Percentiles rank a stretch among this genome's conserved stretches.
Evolutionary conservation across 2,113 vertebrate genomes (phyloP).

Genomic region (Passerina amoena): DNA sequence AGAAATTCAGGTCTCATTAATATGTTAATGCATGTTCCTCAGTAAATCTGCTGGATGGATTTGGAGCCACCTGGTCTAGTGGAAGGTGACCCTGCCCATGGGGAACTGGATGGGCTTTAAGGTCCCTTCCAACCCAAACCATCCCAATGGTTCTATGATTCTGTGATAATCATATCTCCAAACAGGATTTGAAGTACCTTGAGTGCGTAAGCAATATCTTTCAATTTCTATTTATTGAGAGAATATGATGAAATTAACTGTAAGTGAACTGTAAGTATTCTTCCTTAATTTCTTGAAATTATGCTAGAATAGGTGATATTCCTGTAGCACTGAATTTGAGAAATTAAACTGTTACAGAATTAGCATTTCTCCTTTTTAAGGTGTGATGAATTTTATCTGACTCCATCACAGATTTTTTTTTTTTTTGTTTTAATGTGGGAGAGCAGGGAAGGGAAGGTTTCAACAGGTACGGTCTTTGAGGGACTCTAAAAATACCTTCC

Average conservation of each 20-base stretch:
- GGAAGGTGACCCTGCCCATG: neutral
- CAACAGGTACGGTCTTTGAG: neutral
- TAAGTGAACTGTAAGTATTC: neutral
- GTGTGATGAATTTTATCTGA: neutral
- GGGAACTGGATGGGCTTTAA: neutral
- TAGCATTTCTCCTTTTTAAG: neutral
- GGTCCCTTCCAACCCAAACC: neutral
- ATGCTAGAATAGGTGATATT: neutral
- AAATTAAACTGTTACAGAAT: neutral
- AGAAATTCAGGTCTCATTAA: neutral
- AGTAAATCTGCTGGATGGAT: neutral
- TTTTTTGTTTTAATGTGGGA: neutral
- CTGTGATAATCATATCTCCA: neutral
- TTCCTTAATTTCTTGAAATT: neutral
- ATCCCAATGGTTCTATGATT: neutral
- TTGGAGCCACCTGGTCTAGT: neutral
- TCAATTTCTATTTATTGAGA: neutral
- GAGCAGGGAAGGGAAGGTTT: neutral
- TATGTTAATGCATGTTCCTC: neutral
- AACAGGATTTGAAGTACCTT: neutral
- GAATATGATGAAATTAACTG: neutral
- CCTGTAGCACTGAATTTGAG: neutral
- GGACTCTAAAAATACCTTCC: neutral
- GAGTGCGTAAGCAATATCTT: neutral
- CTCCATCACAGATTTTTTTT: neutral